Evolutionary conservation across 2,888 invertebrate species (phyloP).

Genomic region (Orthosia gracilis): DNA sequence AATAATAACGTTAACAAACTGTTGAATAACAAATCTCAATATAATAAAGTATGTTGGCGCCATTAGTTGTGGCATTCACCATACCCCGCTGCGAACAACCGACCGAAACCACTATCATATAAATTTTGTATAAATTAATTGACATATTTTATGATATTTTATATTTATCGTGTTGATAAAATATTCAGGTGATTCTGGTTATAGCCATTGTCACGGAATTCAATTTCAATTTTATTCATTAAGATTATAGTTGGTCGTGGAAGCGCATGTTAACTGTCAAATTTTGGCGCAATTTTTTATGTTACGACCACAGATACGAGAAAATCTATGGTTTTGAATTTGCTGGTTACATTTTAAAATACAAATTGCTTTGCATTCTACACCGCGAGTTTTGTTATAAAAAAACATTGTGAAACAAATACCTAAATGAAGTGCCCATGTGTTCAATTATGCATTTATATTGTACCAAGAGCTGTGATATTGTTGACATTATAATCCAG

Average conservation of each 20-base stretch:
- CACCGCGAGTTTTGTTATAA: not conserved
- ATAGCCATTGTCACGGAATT: slow-evolving; percentile 49
- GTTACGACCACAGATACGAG: slow-evolving; percentile 12
- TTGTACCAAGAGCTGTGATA: slow-evolving; percentile 35
- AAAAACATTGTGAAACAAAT: slow-evolving; percentile 22
- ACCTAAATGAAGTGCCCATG: not conserved
- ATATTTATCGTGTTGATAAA: slow-evolving; percentile 52
- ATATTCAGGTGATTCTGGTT: slow-evolving; percentile 43
- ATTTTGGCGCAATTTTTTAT: slow-evolving; percentile 31
- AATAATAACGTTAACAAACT: slow-evolving; percentile 60
- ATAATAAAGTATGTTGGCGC: slow-evolving; percentile 69
- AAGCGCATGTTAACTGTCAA: slow-evolving; percentile 38
- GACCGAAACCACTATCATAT: slow-evolving; percentile 55
- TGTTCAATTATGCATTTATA: slow-evolving; percentile 40
- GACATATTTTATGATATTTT: slow-evolving; percentile 56
- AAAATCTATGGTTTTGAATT: slow-evolving; percentile 15
- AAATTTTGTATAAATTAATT: slow-evolving; percentile 61
- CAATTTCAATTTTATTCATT: slow-evolving; percentile 39
- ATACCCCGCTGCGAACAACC: slow-evolving; percentile 64
- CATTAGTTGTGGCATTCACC: slow-evolving; percentile 62
- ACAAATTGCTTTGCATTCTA: not conserved
- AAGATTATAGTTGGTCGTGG: not conserved
- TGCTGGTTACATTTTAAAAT: slow-evolving; percentile 6
- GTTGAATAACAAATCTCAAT: slow-evolving; percentile 63
- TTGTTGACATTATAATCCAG: slow-evolving; percentile 55